phyloP scores from a whole-genome alignment of 2,113 vertebrate species.

The Erinaceus europaeus region DNA sequence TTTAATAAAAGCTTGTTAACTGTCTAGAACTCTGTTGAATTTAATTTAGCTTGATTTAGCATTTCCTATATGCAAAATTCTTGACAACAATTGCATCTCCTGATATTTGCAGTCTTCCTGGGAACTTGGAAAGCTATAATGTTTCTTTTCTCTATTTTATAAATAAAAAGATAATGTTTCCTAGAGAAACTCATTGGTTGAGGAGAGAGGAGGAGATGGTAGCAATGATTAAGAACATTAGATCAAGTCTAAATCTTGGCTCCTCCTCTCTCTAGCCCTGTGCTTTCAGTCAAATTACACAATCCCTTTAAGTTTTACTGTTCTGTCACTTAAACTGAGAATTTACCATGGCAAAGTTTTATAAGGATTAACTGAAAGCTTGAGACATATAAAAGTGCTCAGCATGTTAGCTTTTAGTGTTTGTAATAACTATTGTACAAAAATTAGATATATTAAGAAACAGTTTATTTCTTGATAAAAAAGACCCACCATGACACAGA shows the following conservation, averaged over 20 bases:
- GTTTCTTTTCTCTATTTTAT: neutral
- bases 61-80: slow-evolving; percentile 49
- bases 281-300: neutral
- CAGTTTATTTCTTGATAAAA: neutral
- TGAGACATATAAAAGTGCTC: neutral
- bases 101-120: slow-evolving; percentile 46
- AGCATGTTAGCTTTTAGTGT: neutral
- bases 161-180: neutral
- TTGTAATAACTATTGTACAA: neutral
- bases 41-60: slow-evolving; percentile 74
- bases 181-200: neutral
- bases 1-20: slow-evolving; percentile 73
- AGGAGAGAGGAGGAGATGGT: neutral
- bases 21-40: slow-evolving; percentile 60
- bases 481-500: neutral
- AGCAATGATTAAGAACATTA: neutral
- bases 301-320: neutral
- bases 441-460: neutral
- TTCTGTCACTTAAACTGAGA: neutral
- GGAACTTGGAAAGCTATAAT: neutral
- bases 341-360: neutral
- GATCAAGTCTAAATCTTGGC: neutral
- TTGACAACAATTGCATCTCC: slow-evolving; percentile 57
- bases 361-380: slow-evolving; percentile 9
- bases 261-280: neutral